These are phyloP conservation scores for Daubentonia madagascariensis DNA, from an alignment of 2,113 vertebrate genomes.

Conservation along the genomic window DNA sequence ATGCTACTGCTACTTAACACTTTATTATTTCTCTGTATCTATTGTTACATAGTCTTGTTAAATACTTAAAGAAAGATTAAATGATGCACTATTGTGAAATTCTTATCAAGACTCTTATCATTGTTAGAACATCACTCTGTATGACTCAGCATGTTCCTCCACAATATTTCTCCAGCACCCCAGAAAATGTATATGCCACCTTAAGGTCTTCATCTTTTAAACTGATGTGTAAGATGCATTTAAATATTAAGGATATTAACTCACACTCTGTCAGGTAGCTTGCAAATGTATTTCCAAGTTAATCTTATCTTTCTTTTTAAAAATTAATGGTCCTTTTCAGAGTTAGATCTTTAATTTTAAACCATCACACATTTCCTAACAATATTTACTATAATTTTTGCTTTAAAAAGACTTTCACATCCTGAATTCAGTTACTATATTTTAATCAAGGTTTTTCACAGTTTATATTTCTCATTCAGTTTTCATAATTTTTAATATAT, in stretches of 20 bases:
- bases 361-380: neutral
- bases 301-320: neutral
- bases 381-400: neutral
- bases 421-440: neutral
- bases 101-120: neutral
- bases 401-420: neutral
- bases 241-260: neutral
- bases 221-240: neutral
- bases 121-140: neutral
- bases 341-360: neutral
- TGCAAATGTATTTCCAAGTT: neutral
- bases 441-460: neutral
- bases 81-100: neutral
- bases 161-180: neutral
- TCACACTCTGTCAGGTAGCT: neutral
- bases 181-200: neutral
- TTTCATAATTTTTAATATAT: neutral
- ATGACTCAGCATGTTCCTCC: neutral
- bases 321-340: neutral
- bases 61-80: neutral
- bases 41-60: neutral
- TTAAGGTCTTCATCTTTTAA: neutral
- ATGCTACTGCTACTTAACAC: neutral
- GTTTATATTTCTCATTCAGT: neutral
- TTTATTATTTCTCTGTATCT: neutral